Conservation (phyloP, 2,888 invertebrate genomes). For the Ditula angustiorana region DNA sequence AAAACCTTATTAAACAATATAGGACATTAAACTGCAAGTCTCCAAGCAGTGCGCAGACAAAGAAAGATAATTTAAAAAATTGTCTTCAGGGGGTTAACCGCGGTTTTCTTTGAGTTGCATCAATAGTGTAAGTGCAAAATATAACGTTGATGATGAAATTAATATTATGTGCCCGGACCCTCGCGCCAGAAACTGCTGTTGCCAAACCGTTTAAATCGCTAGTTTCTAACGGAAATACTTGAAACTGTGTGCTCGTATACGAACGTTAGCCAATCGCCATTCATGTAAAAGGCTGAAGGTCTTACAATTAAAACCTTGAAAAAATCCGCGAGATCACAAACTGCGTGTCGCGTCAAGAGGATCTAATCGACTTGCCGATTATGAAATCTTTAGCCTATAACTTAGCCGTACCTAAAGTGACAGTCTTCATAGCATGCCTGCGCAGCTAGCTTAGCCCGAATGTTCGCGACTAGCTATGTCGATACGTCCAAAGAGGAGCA, state of each 20-base stretch:
- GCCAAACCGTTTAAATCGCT: slow-evolving; percentile 64
- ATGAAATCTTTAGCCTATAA: slow-evolving; percentile 3
- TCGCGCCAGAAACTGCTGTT: slow-evolving; percentile 59
- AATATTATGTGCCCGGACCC: slow-evolving; percentile 47
- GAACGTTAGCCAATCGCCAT: slow-evolving; percentile 69
- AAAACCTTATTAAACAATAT: too few species aligned
- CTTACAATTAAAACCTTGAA: slow-evolving; percentile 60
- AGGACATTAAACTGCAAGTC: too few species aligned
- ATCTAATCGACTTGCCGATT: slow-evolving; percentile 15
- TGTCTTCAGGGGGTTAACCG: too few species aligned
- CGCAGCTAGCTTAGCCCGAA: background rate
- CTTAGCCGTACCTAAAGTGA: background rate
- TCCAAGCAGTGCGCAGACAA: too few species aligned
- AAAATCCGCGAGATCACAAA: slow-evolving; percentile 39
- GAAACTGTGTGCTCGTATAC: slow-evolving; percentile 60
- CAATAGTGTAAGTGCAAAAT: background rate
- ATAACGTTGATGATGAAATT: slow-evolving; percentile 18
- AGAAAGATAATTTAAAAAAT: too few species aligned
- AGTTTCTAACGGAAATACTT: slow-evolving; percentile 76
- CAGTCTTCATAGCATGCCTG: background rate
- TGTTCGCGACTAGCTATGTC: background rate
- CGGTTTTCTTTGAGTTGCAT: too few species aligned
- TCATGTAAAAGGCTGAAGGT: slow-evolving; percentile 72
- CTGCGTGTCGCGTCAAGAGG: slow-evolving; percentile 24
- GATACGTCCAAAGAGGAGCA: too few species aligned